Evolutionary conservation across 2,113 vertebrate species (phyloP), one percentile per base, ranked within the genome.

Genomic region (Ancistrus triradiatus): DNA sequence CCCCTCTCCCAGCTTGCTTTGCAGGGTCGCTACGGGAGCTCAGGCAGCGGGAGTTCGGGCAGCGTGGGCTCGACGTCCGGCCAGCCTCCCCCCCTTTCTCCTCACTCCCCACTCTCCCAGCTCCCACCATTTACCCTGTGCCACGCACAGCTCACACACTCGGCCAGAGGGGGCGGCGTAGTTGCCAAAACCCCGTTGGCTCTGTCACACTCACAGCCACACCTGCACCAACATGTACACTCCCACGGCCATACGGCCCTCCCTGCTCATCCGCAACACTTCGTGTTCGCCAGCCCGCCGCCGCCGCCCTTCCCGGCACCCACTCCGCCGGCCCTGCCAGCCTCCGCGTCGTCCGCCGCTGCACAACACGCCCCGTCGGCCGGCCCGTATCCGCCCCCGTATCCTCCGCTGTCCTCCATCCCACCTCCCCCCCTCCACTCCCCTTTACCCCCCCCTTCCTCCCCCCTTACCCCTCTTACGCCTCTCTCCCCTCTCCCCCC

Each of bases 371-470:
- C 70, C 1, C 62, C 79, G 0, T 73, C 74, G 5, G 84, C 79
- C 48, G 75, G 72, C 73, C 77, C 59, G 72, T 86, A 85, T 68
- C 72, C 60, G 1, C 70, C 80, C 42, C 87, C 86, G 68, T 87
- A 86, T 60, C 86, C 91, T 0, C 90, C 89, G 0, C 86, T 92
- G 46, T 86, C 89, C 65, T 90, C 91, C 25, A 72, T 72, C 56
- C 85, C 87, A 75, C 52, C 91, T 68, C 77, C 88, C 81, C 71
- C 88, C 6, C 83, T 78, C 0, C 83, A 83, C 75, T 82, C 88
- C 35, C 90, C 85, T 2, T 79, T 87, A 66, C 88, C 83, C 62
- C 87, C 81, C 58, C 89, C 82, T 14, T 78, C 42, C 59, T 64
- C 49, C 76, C 72, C 78, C 3, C 49, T 57, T 67, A 63, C 59